Base-by-base conservation (phyloP, 1,140 invertebrate genomes). In the Nomia melanderi region DNA sequence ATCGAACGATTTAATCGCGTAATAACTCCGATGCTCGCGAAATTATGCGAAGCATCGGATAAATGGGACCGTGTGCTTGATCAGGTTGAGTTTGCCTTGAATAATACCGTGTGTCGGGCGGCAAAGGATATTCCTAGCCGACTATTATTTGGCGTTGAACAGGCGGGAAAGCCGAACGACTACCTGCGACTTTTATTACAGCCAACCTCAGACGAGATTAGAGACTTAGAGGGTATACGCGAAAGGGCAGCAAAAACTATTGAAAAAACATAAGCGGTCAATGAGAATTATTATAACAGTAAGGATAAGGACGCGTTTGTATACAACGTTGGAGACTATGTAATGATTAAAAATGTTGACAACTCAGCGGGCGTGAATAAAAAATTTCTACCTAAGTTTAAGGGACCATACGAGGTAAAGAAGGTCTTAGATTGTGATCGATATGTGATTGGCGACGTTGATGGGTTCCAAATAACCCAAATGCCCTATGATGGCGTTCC, bases 321-420 rank as follows among this genome's bases (percentile, higher is more conserved):
- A 41, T 70, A 41, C 20, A 23, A 23, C 0, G 27, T 14, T 2
- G 41, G 69, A 2, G 69, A 71, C 14, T 62, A 71, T 23, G 56
- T 71, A 2, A 27, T 70, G 33, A 70, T 71, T 7, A 6, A 17
- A 0, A 71, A 60, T 23, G 4, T 7, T 9, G 17, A 25, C 11
- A 23, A 23, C 27, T n/a, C 56, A 2, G 2, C 67, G 1, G 36
- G 67, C 5, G 27, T 67, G 5, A 67, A 54, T 54, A 67, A 54
- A 36, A 69, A 69, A 27, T 39, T 69, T 17, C 25, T 71, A 1
- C 67, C 67, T 1, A 71, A 71, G 23, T 71, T 27, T 20, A 59
- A 71, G 8, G 67, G 67, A 29, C 54, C 67, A 11, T 71, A 60
- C 23, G 25, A 23, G 11, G 56, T 71, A 2, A 60, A n/a, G n/a